Evolutionary conservation across 1,140 invertebrate genomes (phyloP), one percentile per base, ranked within the genome.

Genomic region (Zaprionus lachaisei): DNA sequence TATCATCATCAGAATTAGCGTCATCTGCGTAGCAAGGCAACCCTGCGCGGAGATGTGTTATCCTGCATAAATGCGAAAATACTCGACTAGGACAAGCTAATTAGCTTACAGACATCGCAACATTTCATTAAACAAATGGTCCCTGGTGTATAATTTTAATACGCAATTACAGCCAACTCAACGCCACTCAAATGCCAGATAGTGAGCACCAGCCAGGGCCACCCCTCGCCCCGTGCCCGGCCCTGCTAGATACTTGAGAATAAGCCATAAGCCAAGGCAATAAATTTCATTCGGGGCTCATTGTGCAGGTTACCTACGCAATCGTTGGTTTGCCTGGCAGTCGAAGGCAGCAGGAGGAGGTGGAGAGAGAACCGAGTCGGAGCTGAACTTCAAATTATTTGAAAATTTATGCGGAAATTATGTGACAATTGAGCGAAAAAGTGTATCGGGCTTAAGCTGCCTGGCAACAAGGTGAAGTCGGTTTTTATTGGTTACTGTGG

Each of bases 91-190:
- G 78, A 78, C 63, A 81, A 84, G 41, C 84, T 84, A 87, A 87
- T 87, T 87, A 89, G 83, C 71, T 89, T 80, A 81, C 68, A 84
- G 83, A 79, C 81, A 89, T 62, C 77, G 78, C 74, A 80, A 79
- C 83, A 89, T 87, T 87, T 89, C 83, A 89, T 87, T 87, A 89
- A 80, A 89, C 83, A 87, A 87, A 87, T 87, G 81, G 84, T 87
- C 83, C 64, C 84, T 67, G 68, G 83, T 80, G 83, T 84, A 79
- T 89, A 89, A 87, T 87, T 89, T 89, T 87, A 89, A 87, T 89
- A 89, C 83, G 81, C 83, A 89, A 89, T 87, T 87, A 87, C 83
- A 81, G 75, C 77, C 81, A 79, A 78, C 82, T 83, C 83, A 87
- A 84, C 78, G 81, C 80, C 75, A 89, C 81, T 83, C 83, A 81